Conservation (phyloP, 2,113 vertebrate genomes). For the Ammodytes marinus region DNA sequence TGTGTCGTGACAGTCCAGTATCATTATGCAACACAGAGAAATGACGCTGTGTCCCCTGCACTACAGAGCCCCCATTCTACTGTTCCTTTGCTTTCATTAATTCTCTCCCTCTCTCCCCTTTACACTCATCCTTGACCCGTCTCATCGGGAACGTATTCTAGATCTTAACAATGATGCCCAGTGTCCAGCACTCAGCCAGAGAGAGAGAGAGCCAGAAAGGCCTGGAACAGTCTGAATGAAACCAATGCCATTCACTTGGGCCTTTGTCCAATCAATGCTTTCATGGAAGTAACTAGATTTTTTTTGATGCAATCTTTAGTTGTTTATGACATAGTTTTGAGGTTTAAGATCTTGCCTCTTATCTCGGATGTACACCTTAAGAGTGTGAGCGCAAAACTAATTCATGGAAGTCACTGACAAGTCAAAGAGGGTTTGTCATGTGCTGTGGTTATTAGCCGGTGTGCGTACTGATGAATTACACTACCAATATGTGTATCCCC, state of each 20-base stretch:
- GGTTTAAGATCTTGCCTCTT: too few relatives aligned
- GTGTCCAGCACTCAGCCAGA: conserved; percentile 58
- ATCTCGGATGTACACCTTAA: neutral
- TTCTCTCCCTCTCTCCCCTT: conserved; percentile 19
- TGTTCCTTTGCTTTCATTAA: conserved; percentile 54
- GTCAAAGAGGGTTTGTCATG: neutral
- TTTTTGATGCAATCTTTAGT: conserved; percentile 19
- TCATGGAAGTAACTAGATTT: neutral
- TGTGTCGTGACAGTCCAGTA: conserved; percentile 62
- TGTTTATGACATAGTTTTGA: neutral
- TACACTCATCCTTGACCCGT: conserved; percentile 24
- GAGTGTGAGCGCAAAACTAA: neutral
- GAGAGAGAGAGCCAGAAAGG: conserved; percentile 21
- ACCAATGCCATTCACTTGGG: neutral
- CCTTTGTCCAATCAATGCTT: neutral
- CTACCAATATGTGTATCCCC: conserved; percentile 11
- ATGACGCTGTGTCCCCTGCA: conserved; percentile 41
- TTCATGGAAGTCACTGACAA: neutral
- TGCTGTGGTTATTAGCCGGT: neutral
- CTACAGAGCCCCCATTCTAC: conserved; percentile 72
- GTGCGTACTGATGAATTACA: neutral
- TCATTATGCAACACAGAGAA: conserved; percentile 73
- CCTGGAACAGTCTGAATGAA: conserved; percentile 45
- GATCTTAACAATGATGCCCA: conserved; percentile 66
- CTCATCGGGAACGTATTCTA: conserved; percentile 57